A percentile compares a stretch with the other conserved stretches of the same genome.
Evolutionary conservation across 2,113 vertebrate genomes (phyloP).

Genomic region (Cynocephalus volans): DNA sequence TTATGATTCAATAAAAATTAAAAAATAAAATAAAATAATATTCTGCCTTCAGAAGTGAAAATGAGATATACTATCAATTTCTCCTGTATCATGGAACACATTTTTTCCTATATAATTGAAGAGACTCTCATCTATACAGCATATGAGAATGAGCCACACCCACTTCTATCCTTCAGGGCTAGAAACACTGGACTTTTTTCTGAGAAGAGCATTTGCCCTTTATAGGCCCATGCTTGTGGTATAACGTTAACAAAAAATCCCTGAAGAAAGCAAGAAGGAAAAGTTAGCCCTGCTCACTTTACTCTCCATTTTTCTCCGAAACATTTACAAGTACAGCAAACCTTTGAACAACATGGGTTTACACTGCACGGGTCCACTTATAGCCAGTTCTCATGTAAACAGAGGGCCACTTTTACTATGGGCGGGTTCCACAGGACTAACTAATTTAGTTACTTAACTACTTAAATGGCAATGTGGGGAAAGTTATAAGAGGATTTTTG

Average conservation of each 20-base stretch:
- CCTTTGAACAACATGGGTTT: no score
- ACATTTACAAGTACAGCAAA: background rate
- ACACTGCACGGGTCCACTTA: no score
- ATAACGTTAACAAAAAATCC: background rate
- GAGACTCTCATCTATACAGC: background rate
- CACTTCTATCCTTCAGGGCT: background rate
- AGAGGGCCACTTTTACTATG: no score
- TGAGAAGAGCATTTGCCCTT: constrained; percentile 22
- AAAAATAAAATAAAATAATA: background rate
- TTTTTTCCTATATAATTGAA: background rate
- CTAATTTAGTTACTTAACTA: no score
- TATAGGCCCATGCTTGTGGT: background rate
- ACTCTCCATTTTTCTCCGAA: background rate
- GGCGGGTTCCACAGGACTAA: no score
- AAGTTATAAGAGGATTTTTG: no score
- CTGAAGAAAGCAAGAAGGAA: constrained; percentile 18
- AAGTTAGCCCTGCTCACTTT: background rate
- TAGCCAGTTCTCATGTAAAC: no score
- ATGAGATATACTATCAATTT: background rate
- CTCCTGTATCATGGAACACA: background rate
- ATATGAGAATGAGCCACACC: background rate
- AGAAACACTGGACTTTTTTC: background rate
- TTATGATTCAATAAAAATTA: no score
- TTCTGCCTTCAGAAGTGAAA: constrained; percentile 13
- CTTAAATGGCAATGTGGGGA: no score